Evolutionary conservation across 2,797 vertebrate genomes (phyloP), one percentile per base, ranked within the genome.

Genomic region (Coccyzus lansbergi): DNA sequence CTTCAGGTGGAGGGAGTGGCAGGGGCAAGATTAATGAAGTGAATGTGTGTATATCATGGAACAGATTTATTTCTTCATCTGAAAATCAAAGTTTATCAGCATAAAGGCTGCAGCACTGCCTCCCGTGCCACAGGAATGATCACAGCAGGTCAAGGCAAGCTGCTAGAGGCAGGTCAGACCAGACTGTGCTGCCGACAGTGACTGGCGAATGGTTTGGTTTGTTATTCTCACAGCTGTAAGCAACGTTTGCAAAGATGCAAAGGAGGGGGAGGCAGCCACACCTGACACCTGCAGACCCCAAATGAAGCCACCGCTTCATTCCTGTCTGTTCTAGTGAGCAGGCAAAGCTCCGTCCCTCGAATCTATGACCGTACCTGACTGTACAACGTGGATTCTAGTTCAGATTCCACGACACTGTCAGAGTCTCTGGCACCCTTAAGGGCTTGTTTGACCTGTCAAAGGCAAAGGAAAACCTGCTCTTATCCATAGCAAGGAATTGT

Each of bases 381-480:
- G 46, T 97, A 97, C 28, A 92, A 86, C 1, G 95, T 52, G 8
- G 97, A 97, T 51, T 98, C 98, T 36, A 98, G 95, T 7, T 98
- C 98, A 3, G 98, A 98, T 63, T 98, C 98, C n/a, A 93, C 96
- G 1, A 98, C 78, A 9, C 98, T 98, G 8, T 98, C 98, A 10
- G 98, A 98, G 68, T 98, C 98, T 81, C 97, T 97, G 71, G 95
- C 72, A 53, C 80, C 95, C 89, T 92, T 95, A 80, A 95, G 78
- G n/a, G 77, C 90, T 71, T 96, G 87, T 38, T 93, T 94, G 76
- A 96, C 92, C 96, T 97, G 93, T 58, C 68, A 78, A 84, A 91
- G 83, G 12, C 68, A 65, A 84, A 93, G 76, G 36, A 63, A 91
- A 86, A 42, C 11, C 69, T 78, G 8, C 33, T 80, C 28, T 49